Evolutionary conservation across 2,888 invertebrate genomes (phyloP).

Genomic region (Drosophila sordidula): DNA sequence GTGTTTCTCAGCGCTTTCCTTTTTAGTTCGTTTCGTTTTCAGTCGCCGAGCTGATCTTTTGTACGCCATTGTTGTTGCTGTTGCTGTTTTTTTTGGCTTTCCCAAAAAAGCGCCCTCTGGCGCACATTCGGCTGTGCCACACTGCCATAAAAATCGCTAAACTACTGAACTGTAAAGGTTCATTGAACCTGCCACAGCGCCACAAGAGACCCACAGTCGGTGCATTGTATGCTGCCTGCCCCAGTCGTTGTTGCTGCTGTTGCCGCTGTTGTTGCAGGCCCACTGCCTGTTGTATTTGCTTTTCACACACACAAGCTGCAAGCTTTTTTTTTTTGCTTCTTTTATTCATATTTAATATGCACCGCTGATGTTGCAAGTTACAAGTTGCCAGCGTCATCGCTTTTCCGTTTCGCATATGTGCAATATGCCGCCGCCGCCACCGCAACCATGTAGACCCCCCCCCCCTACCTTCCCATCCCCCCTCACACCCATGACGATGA

Average conservation of each 20-base stretch:
- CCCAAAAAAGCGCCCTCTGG: slow-evolving; percentile 37
- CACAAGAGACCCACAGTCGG: slow-evolving; percentile 55
- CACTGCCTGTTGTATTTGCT: slow-evolving; percentile 59
- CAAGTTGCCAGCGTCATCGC: slow-evolving; percentile 69
- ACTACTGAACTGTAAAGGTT: slow-evolving; percentile 82
- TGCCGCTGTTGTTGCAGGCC: slow-evolving; percentile 37
- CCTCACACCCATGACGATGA: slow-evolving; percentile 5
- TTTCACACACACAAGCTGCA: slow-evolving; percentile 41
- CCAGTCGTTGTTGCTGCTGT: slow-evolving; percentile 16
- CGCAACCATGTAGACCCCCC: background rate
- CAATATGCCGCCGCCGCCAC: slow-evolving; percentile 57
- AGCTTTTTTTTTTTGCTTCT: slow-evolving; percentile 40
- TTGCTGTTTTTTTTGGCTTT: slow-evolving; percentile 34
- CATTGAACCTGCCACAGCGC: slow-evolving; percentile 76
- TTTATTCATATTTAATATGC: slow-evolving; percentile 70
- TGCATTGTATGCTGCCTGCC: slow-evolving; percentile 46
- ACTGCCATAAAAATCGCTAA: slow-evolving; percentile 77
- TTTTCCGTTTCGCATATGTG: slow-evolving; percentile 70
- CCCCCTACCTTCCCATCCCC: background rate
- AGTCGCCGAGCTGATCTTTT: slow-evolving; percentile 51
- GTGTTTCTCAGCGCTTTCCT: slow-evolving; percentile 68
- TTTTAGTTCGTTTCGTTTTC: slow-evolving; percentile 33
- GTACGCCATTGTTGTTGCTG: slow-evolving; percentile 55
- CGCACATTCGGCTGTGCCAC: slow-evolving; percentile 52
- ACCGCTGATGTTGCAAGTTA: slow-evolving; percentile 77